Base-by-base conservation (phyloP, 2,888 invertebrate species). In the Chymomyza procnemis region DNA sequence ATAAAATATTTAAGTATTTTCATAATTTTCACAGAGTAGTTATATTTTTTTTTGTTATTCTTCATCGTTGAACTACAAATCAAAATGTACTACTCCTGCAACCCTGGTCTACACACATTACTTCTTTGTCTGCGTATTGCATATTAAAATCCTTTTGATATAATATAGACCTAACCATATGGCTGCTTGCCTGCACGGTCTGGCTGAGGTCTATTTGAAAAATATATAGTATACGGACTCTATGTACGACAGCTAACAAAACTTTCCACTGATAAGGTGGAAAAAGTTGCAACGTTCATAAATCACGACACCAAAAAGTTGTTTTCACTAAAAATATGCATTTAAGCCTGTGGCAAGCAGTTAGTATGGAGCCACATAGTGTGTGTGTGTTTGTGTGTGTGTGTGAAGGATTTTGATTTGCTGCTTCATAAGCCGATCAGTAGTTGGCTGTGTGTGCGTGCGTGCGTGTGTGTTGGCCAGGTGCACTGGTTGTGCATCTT, bases 291-390 rank as follows among this genome's bases (percentile, higher is more conserved):
- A 83, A 81, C 69, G 82, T 75, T 82, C 87, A 83, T 83, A 83
- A 83, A 83, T 83, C 83, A 83, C 87, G 79, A 87, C 83, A 83
- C 85, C 80, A 78, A 74, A 79, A 81, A 83, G 65, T 87, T 85
- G 74, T 79, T 79, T 79, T 74, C 79, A 71, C 78, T 86, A 74
- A 72, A 81, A 86, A 77, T 80, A 83, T 83, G 71, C 78, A 71
- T 18, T 41, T 66, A 60, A 65, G 67, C 67, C 61, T 67, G 67
- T 18, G 16, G 64, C 58, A 56, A 47, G 9, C 59, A n/a, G 21
- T 21, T 64, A 59, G 72, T 48, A 2, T 48, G 14, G n/a, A 48
- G n/a, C n/a, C 16, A 14, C 16, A 48, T 5, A 48, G 4, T 16
- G 12, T 55, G 19, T 66, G 50, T 46, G 66, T 48, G 47, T 61